Conservation (phyloP, 92 coral and sea anemone species). For the Hydrozoanthus gracilis region DNA sequence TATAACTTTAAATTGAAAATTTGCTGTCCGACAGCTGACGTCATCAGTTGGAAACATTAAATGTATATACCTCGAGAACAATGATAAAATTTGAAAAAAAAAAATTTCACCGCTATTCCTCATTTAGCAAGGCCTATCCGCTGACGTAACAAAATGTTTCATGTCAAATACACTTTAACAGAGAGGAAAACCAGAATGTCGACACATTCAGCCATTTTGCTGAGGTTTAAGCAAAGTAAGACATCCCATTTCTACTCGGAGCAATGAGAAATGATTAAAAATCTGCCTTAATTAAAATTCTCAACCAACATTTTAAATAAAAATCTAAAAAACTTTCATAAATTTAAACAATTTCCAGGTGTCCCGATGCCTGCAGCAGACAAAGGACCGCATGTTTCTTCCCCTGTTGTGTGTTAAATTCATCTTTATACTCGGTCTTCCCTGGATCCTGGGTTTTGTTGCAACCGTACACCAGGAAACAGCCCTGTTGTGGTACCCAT, state of each 20-base stretch:
- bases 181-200: no score
- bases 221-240: no score
- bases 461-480: neutral
- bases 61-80: no score
- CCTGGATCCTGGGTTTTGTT: constrained; percentile 23
- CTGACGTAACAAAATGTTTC: no score
- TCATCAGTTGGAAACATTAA: neutral
- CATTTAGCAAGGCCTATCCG: no score
- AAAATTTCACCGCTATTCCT: no score
- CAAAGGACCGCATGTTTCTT: neutral
- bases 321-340: neutral
- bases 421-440: constrained; percentile 20
- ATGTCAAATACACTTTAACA: no score
- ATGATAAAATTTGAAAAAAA: no score
- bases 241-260: no score
- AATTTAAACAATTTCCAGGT: neutral
- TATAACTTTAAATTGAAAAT: no score
- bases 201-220: no score
- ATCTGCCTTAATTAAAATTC: neutral
- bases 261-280: neutral
- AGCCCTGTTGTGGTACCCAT: constrained; percentile 11
- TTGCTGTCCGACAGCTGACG: neutral
- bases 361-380: constrained; percentile 2
- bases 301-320: neutral
- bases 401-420: constrained; percentile 20